These are phyloP conservation scores for Campoletis sonorensis DNA, from an alignment of 1,140 invertebrate species.

Conservation along the genomic window DNA sequence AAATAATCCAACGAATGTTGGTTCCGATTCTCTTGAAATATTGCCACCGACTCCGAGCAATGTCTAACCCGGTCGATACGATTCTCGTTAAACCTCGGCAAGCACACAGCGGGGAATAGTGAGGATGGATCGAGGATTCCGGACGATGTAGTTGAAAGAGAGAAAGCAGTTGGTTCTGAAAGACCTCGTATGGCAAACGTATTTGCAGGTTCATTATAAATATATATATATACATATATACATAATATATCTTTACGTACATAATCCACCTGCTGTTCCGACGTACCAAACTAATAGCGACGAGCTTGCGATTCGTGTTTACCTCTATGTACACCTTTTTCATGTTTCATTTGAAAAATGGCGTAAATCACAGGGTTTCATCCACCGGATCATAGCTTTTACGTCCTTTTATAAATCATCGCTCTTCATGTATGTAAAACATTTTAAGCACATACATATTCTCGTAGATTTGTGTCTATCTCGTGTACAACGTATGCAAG, in stretches of 20 bases:
- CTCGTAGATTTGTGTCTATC: slow-evolving; percentile 38
- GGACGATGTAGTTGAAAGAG: neutral
- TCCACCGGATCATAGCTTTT: neutral
- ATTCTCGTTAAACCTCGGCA: slow-evolving; percentile 63
- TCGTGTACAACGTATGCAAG: slow-evolving; percentile 31
- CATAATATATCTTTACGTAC: slow-evolving; percentile 4
- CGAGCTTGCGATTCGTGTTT: slow-evolving; percentile 45
- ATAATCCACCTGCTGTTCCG: slow-evolving; percentile 39
- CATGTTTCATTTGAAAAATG: neutral
- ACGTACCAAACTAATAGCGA: slow-evolving; percentile 45
- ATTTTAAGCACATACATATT: slow-evolving; percentile 3
- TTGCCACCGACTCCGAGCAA: slow-evolving; percentile 57
- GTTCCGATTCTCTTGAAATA: slow-evolving; percentile 41
- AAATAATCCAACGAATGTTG: neutral
- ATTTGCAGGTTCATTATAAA: no score
- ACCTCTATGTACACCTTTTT: neutral
- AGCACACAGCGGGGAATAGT: slow-evolving; percentile 33
- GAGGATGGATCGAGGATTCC: slow-evolving; percentile 31
- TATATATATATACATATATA: slow-evolving; percentile 26
- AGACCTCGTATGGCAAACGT: slow-evolving; percentile 12
- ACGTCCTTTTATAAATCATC: neutral
- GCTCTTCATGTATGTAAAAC: neutral
- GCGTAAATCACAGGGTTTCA: neutral
- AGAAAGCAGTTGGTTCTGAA: neutral
- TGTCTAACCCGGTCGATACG: slow-evolving; percentile 64